Base-by-base conservation (phyloP, 2,797 vertebrate species). In the Rhinogobio ventralis region DNA sequence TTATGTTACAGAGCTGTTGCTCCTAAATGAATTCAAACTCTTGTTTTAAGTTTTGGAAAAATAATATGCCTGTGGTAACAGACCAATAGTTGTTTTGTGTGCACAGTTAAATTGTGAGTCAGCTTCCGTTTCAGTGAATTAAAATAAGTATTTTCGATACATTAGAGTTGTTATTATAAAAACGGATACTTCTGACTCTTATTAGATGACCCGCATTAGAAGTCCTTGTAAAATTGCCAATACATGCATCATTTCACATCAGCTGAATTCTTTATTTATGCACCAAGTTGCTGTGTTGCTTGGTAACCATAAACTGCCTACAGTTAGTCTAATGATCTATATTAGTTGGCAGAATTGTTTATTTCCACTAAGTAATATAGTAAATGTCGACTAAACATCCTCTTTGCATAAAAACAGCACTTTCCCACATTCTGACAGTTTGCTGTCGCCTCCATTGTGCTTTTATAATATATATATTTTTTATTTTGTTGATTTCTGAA, bases 1-100 rank as follows among this genome's bases (percentile, higher is more conserved):
- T 86, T 82, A 87, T 84, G 53, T 83, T 84, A 84, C 51, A 19
- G 53, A 83, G 81, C 84, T 71, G 71, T 76, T 73, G 84, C 30
- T 42, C 71, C 33, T 60, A 20, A 83, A 85, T 83, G n/a, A 82
- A 78, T 77, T 53, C 6, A 53, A 79, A 85, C 76, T 82, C 55
- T 68, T 81, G 42, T 68, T 69, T 83, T 67, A 82, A 64, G 73
- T 76, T 80, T 67, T 28, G 45, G 25, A 36, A 19, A 80, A 77
- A 81, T 82, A 79, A 85, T 81, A 9, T 36, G 87, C 73, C 57
- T 76, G 28, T 17, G 33, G 51, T 39, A 75, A 67, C 60, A 78
- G 57, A 67, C 53, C 71, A 46, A 36, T 33, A 28, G 33, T 66
- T 78, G 49, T 20, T 72, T 83, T 73, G 53, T 60, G 62, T 82